phyloP scores from a whole-genome alignment of 1,140 invertebrate species.

The Stenopsyche tienmushanensis region DNA sequence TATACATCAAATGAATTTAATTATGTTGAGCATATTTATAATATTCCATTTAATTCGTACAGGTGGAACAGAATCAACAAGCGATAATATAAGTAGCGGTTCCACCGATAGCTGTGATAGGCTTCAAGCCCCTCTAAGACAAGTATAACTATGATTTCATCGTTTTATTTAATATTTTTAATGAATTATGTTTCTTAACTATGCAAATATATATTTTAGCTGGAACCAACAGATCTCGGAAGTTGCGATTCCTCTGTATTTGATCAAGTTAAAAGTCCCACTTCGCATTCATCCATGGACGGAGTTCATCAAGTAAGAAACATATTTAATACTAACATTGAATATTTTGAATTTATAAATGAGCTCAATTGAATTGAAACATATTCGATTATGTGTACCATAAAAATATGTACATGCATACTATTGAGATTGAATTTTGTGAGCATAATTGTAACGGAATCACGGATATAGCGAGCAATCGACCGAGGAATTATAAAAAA shows the following conservation, averaged over 20 bases:
- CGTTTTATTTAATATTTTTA: not conserved
- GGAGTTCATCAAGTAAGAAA: slow-evolving; percentile 51
- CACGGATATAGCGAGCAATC: too few relatives aligned
- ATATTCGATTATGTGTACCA: too few relatives aligned
- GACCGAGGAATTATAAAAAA: too few relatives aligned
- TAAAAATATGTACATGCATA: too few relatives aligned
- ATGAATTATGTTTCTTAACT: not conserved
- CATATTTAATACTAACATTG: not conserved
- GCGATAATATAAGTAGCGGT: slow-evolving; percentile 34
- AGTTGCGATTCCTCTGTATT: slow-evolving; percentile 62
- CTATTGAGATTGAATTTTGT: too few relatives aligned
- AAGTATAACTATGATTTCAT: slow-evolving; percentile 12
- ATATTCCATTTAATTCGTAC: too few relatives aligned
- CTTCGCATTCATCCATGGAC: slow-evolving; percentile 53
- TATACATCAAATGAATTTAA: too few relatives aligned
- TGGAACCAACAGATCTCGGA: slow-evolving; percentile 59
- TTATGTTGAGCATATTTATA: too few relatives aligned
- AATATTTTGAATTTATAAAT: not conserved
- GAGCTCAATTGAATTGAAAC: too few relatives aligned
- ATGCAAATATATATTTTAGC: slow-evolving; percentile 42
- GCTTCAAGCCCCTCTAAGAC: slow-evolving; percentile 34
- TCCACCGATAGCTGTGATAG: slow-evolving; percentile 40
- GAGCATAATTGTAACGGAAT: too few relatives aligned
- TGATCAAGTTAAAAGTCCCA: slow-evolving; percentile 53
- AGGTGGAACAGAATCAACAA: slow-evolving; percentile 31